Evolutionary conservation across 2,113 vertebrate genomes (phyloP).

Genomic region (Anolis sagrei): DNA sequence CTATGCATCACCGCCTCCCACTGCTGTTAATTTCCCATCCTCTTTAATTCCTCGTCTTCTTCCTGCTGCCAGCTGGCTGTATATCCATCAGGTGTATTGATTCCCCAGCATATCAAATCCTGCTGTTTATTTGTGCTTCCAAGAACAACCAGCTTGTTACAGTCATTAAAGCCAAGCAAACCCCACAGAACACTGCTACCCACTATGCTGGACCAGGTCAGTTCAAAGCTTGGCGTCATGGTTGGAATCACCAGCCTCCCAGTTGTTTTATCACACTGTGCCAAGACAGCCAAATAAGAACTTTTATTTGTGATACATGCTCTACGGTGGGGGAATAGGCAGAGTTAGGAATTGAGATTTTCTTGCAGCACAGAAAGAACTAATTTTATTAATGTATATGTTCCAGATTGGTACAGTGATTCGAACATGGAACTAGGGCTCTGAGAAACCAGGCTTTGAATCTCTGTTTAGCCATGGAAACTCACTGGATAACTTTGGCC

Average conservation of each 20-base stretch:
- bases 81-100: background rate
- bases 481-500: too few relatives aligned
- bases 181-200: background rate
- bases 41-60: background rate
- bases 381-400: too few relatives aligned
- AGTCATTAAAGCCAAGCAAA: background rate
- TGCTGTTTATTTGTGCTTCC: background rate
- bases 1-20: background rate
- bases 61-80: background rate
- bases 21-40: background rate
- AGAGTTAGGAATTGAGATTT: background rate
- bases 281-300: background rate
- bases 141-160: conserved; percentile 4
- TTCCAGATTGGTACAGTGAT: too few relatives aligned
- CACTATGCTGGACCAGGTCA: background rate
- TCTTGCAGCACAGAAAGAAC: background rate
- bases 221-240: background rate
- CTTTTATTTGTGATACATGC: background rate
- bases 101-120: background rate
- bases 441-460: too few relatives aligned
- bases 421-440: too few relatives aligned
- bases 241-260: background rate
- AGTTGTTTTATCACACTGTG: background rate
- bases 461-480: too few relatives aligned
- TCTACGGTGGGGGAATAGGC: too few relatives aligned